A percentile compares a stretch with the other conserved stretches of the same genome.
phyloP scores from a whole-genome alignment of 2,797 vertebrate genomes.

The Syncerus caffer region DNA sequence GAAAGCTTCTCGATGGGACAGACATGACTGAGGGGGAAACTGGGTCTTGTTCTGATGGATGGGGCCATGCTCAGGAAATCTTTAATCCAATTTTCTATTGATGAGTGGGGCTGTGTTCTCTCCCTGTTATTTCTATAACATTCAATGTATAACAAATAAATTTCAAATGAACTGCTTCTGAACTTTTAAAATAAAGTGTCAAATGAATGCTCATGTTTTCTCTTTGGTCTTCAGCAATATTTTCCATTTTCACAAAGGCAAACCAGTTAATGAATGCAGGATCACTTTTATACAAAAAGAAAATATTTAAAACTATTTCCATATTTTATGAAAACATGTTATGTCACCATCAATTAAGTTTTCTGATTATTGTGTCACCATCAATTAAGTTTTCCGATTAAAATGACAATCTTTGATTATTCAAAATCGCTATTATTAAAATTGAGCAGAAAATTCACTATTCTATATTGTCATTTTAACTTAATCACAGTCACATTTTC shows the following conservation, averaged over 20 bases:
- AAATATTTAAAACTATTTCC: conserved; percentile 13
- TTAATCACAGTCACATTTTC: conserved; percentile 55
- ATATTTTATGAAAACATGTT: conserved; percentile 54
- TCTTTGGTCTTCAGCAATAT: conserved; percentile 2
- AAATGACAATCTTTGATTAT: background rate
- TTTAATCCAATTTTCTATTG: background rate
- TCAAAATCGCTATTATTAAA: conserved; percentile 54
- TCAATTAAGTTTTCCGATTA: conserved; percentile 27
- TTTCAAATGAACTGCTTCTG: conserved; percentile 54
- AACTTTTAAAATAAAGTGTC: conserved; percentile 64
- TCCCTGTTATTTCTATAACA: background rate
- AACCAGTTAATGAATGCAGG: conserved; percentile 26
- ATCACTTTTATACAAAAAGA: conserved; percentile 26
- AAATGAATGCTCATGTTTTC: background rate
- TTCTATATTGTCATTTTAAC: conserved; percentile 54
- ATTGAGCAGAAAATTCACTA: conserved; percentile 45
- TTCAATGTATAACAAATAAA: conserved; percentile 54
- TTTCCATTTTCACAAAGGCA: conserved; percentile 30
- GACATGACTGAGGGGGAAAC: background rate
- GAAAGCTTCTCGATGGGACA: background rate
- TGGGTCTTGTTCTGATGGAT: background rate
- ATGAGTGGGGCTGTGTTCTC: background rate
- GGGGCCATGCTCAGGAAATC: background rate
- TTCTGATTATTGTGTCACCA: background rate
- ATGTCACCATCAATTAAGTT: conserved; percentile 2